A percentile compares a stretch with the other conserved stretches of the same genome.
Conservation (phyloP, 2,797 vertebrate genomes). For the Pipistrellus kuhlii region DNA sequence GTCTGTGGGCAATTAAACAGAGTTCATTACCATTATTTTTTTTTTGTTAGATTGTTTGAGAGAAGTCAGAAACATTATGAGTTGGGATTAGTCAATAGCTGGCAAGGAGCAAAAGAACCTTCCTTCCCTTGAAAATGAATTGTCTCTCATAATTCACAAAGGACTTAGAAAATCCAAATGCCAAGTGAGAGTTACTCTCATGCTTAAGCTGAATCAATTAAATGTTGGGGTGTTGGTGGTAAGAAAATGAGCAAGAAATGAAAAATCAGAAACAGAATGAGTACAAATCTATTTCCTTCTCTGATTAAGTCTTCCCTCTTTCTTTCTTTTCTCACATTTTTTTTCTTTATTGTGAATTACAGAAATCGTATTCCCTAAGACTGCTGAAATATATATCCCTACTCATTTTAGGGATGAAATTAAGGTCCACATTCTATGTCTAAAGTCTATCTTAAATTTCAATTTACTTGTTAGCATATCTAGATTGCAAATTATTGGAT, state of each 20-base stretch:
- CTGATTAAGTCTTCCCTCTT: background rate
- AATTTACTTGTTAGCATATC: background rate
- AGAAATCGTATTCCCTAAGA: background rate
- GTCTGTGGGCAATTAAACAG: background rate
- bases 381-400: background rate
- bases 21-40: background rate
- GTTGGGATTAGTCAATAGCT: background rate
- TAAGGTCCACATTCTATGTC: background rate
- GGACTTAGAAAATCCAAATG: background rate
- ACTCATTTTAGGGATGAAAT: background rate
- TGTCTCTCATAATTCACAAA: background rate
- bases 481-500: background rate
- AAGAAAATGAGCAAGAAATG: background rate
- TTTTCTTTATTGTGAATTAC: background rate
- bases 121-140: background rate
- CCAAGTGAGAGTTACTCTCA: background rate
- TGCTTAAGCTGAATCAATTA: background rate
- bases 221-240: background rate
- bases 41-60: conserved; percentile 33
- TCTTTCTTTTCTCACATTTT: background rate
- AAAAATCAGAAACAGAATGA: conserved; percentile 38
- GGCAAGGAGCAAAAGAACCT: background rate
- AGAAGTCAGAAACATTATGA: background rate
- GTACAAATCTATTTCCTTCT: background rate
- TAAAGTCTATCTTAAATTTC: background rate